Conservation (phyloP, 2,113 vertebrate species). For the Phasianus colchicus region DNA sequence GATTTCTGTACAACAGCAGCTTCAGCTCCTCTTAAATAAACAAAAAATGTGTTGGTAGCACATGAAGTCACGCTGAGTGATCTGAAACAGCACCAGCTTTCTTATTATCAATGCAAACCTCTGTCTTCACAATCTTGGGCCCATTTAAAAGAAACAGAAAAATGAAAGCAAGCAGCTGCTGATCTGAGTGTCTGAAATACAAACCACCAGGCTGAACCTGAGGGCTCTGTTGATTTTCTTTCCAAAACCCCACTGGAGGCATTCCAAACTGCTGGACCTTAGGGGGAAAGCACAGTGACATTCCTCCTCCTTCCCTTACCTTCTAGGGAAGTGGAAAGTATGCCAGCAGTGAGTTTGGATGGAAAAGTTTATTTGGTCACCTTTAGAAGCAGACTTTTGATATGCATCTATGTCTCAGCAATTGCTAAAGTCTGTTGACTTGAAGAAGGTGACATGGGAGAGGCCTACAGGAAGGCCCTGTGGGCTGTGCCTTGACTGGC, state of each 20-base stretch:
- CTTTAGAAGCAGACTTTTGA: not conserved
- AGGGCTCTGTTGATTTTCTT: not conserved
- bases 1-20: conserved; percentile 40
- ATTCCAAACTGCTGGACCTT: not conserved
- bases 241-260: not conserved
- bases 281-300: not conserved
- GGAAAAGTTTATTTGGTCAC: not conserved
- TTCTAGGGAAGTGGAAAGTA: not conserved
- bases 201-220: not conserved
- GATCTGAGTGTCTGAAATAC: not conserved
- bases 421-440: not conserved
- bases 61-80: not conserved
- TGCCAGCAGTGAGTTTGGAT: not conserved
- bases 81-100: conserved; percentile 11
- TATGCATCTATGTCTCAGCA: not conserved
- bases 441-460: not conserved
- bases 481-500: not conserved
- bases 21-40: conserved; percentile 57
- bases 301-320: not conserved
- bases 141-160: conserved; percentile 24
- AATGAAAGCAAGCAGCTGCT: not conserved
- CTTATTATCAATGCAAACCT: conserved; percentile 34
- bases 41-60: conserved; percentile 6
- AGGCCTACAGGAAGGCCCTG: not conserved
- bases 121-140: not conserved